Evolutionary conservation across 2,113 vertebrate species (phyloP).

Genomic region (Myotis brandtii): DNA sequence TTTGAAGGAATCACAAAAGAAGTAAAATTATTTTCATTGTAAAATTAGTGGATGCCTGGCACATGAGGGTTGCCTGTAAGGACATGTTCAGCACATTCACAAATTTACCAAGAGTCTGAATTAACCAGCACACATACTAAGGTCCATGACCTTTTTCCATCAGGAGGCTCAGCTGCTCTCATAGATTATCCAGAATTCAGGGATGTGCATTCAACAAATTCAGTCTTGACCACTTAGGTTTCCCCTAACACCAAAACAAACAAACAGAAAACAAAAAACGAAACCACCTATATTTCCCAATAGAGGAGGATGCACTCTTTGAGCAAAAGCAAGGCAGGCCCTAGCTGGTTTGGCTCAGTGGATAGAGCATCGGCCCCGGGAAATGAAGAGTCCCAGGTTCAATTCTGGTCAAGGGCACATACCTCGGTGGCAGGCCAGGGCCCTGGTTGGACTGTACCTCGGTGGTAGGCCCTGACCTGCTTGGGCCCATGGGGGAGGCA

Average conservation of each 20-base stretch:
- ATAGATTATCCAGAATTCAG: background rate
- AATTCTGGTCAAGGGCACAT: too few species aligned
- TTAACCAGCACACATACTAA: background rate
- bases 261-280: background rate
- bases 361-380: too few species aligned
- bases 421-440: too few species aligned
- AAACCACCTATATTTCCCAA: background rate
- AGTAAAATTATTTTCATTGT: background rate
- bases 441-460: too few species aligned
- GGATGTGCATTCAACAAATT: background rate
- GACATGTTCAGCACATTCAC: background rate
- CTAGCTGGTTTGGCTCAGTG: too few species aligned
- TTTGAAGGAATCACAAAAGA: slow-evolving; percentile 8
- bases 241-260: background rate
- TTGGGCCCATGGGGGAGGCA: too few species aligned
- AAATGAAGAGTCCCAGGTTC: too few species aligned
- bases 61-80: background rate
- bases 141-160: background rate
- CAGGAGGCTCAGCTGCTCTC: background rate
- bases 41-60: background rate
- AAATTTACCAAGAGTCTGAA: background rate
- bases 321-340: background rate
- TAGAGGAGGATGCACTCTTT: background rate
- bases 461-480: too few species aligned
- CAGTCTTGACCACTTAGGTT: background rate